phyloP scores from a whole-genome alignment of 2,888 invertebrate genomes.

The Galerucella nymphaeae region DNA sequence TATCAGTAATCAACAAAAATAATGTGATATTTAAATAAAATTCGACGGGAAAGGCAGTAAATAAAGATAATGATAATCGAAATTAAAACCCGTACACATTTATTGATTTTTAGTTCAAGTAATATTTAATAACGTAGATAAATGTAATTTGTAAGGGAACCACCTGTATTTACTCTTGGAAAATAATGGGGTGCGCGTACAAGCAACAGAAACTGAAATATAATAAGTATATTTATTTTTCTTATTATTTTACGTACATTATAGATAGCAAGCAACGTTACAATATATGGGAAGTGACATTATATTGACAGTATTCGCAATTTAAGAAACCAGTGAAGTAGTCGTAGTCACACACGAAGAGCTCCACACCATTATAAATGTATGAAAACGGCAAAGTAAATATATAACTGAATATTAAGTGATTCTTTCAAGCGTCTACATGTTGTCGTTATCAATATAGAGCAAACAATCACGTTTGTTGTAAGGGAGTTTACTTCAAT shows the following conservation, averaged over 20 bases:
- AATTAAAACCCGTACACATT: conserved; percentile 48
- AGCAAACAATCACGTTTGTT: too few relatives aligned
- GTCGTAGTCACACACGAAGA: too few relatives aligned
- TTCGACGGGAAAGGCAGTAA: conserved; percentile 51
- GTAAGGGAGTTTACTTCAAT: too few relatives aligned
- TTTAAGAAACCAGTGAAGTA: too few relatives aligned
- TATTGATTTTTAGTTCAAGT: conserved; percentile 50
- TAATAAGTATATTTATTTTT: background rate
- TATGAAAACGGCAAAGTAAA: too few relatives aligned
- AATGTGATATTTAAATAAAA: conserved; percentile 58
- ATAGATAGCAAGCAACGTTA: too few relatives aligned
- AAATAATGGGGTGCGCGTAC: conserved; percentile 39
- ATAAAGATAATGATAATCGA: conserved; percentile 54
- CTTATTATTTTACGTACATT: background rate
- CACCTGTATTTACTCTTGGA: conserved; percentile 54
- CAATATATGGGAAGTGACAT: too few relatives aligned
- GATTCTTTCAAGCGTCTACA: too few relatives aligned
- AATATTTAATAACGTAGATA: conserved; percentile 52
- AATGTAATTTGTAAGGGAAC: conserved; percentile 48
- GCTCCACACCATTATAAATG: too few relatives aligned
- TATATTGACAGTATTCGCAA: too few relatives aligned
- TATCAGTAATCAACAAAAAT: conserved; percentile 57
- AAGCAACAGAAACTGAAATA: conserved; percentile 40
- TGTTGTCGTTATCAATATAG: too few relatives aligned
- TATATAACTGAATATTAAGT: too few relatives aligned